Conservation (phyloP, 2,113 vertebrate genomes). For the Mohoua ochrocephala region DNA sequence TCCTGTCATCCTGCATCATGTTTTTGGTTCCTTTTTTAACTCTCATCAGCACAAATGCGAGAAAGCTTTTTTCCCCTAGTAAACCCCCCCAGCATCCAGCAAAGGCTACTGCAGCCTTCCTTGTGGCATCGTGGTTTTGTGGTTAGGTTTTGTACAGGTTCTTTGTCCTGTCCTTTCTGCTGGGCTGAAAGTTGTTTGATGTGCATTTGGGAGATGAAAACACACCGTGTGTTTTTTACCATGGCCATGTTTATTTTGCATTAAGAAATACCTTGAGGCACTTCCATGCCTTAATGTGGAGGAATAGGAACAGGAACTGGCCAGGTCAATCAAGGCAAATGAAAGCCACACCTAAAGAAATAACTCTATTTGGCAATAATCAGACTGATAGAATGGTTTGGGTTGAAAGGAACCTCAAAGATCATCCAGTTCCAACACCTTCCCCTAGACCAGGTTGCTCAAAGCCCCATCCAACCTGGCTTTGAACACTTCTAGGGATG, state of each 20-base stretch:
- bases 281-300: not conserved
- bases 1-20: fast-evolving
- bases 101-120: not conserved
- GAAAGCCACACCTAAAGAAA: not conserved
- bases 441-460: not conserved
- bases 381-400: not conserved
- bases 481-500: not conserved
- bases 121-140: not conserved
- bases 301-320: not conserved
- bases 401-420: not conserved
- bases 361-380: not conserved
- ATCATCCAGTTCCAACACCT: not conserved
- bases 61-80: not conserved
- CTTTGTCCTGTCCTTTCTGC: not conserved
- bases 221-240: fast-evolving
- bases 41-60: not conserved
- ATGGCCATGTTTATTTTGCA: not conserved
- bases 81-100: not conserved
- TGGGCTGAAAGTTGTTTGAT: not conserved
- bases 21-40: not conserved
- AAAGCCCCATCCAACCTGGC: not conserved
- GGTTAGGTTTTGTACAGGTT: not conserved
- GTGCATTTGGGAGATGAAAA: not conserved
- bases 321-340: not conserved
- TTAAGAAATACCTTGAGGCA: not conserved